Base-by-base conservation (phyloP, 1,140 invertebrate genomes). In the Drosophila sp. region DNA sequence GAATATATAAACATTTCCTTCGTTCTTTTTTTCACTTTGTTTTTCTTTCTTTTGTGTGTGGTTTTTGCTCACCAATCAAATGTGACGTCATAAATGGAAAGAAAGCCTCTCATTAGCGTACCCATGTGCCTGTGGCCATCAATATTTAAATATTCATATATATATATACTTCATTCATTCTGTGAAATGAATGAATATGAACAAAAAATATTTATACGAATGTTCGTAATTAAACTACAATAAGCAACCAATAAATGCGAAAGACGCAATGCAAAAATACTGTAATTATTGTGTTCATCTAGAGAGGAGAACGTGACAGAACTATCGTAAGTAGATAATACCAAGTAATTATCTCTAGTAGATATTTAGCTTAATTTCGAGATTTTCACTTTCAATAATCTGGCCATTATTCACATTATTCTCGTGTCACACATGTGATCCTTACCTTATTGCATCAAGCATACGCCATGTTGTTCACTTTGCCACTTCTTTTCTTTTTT, bases 381-480 rank as follows among this genome's bases (percentile, higher is more conserved):
- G 11, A 2, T 25, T 25, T 2, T 47, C 7, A 7, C 2, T 47
- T 23, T 5, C 3, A 25, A 23, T 47, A 50, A 50, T 50, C 27
- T 50, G 7, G 10, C 17, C 44, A 47, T 47, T 25, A 47, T 47
- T 47, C 44, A 47, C 44, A 11, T 47, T 47, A 54, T 57, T 38
- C 38, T 41, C 17, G 25, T 30, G 40, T 27, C 17, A 50, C 44
- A 50, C 27, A 55, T 32, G 30, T 58, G 11, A 44, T 56, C 69
- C 66, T 8, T 64, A 65, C 66, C 60, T 70, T 56, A 55, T 38
- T 44, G 66, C 66, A 86, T 87, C 72, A 87, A 70, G 83, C 73
- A 83, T 83, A 80, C 76, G 83, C 66, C 66, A 67, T 77, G 77
- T 72, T 89, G 79, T 68, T 54, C 84, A 84, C 76, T 89, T 76